Evolutionary conservation across 2,888 invertebrate genomes (phyloP).

Genomic region (Rhagophthalmus giganteus): DNA sequence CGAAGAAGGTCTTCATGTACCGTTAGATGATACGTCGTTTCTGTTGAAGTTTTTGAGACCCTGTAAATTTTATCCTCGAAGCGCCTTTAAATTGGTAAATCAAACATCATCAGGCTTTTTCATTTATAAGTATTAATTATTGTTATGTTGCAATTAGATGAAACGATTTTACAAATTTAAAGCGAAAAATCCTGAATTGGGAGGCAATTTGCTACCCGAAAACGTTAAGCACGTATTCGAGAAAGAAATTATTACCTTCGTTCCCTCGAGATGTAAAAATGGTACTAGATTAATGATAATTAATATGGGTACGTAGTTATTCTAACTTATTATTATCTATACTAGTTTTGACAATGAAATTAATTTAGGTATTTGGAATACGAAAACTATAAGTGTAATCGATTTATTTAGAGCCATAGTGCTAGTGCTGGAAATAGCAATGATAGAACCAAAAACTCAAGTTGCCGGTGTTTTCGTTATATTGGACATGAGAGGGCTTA

Average conservation of each 20-base stretch:
- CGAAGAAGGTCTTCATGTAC: slow-evolving; percentile 65
- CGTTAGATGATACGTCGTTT: slow-evolving; percentile 71
- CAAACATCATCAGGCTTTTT: neutral
- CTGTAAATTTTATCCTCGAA: slow-evolving; percentile 82
- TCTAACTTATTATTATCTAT: neutral
- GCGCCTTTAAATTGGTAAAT: slow-evolving; percentile 72
- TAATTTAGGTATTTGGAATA: slow-evolving; percentile 72
- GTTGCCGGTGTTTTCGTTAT: slow-evolving; percentile 74
- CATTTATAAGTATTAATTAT: neutral
- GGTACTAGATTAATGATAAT: slow-evolving; percentile 71
- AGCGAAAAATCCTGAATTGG: slow-evolving; percentile 64
- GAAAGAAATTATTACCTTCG: slow-evolving; percentile 67
- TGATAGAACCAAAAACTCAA: slow-evolving; percentile 79
- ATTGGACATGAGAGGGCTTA: slow-evolving; percentile 75
- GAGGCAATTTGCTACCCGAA: slow-evolving; percentile 65
- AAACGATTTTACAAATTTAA: slow-evolving; percentile 74
- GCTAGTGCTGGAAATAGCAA: slow-evolving; percentile 71
- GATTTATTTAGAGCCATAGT: slow-evolving; percentile 74
- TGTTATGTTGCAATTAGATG: slow-evolving; percentile 67
- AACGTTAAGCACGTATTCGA: slow-evolving; percentile 65
- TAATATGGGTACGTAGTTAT: slow-evolving; percentile 67
- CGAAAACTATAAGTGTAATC: slow-evolving; percentile 65
- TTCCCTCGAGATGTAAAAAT: slow-evolving; percentile 69
- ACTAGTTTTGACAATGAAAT: neutral
- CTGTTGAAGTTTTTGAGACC: slow-evolving; percentile 80